Evolutionary conservation across 2,113 vertebrate genomes (phyloP).

Genomic region (Halichoeres trimaculatus): DNA sequence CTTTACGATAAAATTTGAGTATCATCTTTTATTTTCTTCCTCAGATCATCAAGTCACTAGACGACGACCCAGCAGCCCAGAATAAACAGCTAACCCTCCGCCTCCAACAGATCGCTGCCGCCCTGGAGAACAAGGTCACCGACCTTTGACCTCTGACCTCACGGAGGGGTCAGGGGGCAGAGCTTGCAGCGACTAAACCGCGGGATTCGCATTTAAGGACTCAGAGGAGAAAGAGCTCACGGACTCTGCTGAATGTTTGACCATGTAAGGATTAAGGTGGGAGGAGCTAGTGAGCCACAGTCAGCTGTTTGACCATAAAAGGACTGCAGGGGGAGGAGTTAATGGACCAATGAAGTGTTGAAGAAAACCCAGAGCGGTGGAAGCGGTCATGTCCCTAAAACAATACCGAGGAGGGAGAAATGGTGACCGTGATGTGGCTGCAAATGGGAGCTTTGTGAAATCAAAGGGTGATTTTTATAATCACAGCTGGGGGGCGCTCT

Average conservation of each 20-base stretch:
- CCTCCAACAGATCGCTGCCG: slow-evolving; percentile 97
- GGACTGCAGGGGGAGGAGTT: slow-evolving; percentile 24
- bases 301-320: slow-evolving; percentile 32
- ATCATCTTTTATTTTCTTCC: not conserved
- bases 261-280: slow-evolving; percentile 30
- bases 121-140: slow-evolving; percentile 97
- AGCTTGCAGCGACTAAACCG: slow-evolving; percentile 31
- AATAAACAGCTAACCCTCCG: slow-evolving; percentile 96
- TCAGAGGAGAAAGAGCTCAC: slow-evolving; percentile 25
- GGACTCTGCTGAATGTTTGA: slow-evolving; percentile 47
- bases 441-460: slow-evolving; percentile 31
- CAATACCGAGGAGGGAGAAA: slow-evolving; percentile 9
- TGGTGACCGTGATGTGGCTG: not conserved
- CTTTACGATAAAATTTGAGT: too few relatives aligned
- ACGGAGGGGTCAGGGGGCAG: not conserved
- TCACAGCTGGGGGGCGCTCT: not conserved
- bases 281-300: slow-evolving; percentile 29
- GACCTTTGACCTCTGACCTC: slow-evolving; percentile 89
- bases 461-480: slow-evolving; percentile 59
- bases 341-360: not conserved
- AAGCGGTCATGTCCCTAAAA: slow-evolving; percentile 11
- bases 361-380: slow-evolving; percentile 1
- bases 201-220: slow-evolving; percentile 43
- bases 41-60: slow-evolving; percentile 96
- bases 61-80: slow-evolving; percentile 95